Evolutionary conservation across 2,888 invertebrate species (phyloP).

Genomic region (Scelioninae gen. 2): DNA sequence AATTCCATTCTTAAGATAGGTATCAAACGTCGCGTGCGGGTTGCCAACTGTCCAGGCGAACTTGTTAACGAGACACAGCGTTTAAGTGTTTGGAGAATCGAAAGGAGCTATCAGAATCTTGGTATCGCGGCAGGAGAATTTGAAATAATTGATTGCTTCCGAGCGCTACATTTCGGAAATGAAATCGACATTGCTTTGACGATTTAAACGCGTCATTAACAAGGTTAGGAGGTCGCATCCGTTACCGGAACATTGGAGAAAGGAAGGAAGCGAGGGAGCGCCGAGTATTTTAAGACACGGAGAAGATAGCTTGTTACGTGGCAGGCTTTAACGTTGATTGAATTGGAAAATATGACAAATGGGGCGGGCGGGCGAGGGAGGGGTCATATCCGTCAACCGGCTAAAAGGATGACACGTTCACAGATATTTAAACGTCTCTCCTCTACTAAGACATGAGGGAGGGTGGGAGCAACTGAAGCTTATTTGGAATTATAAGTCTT

Average conservation of each 20-base stretch:
- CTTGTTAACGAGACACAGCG: slow-evolving; percentile 37
- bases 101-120: slow-evolving; percentile 49
- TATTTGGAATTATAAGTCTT: no score
- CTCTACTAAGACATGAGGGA: no score
- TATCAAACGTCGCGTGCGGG: slow-evolving; percentile 43
- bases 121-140: slow-evolving; percentile 18
- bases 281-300: slow-evolving; percentile 45
- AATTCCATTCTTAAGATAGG: slow-evolving; percentile 29
- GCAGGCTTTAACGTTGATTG: slow-evolving; percentile 17
- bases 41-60: slow-evolving; percentile 39
- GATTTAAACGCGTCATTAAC: slow-evolving; percentile 48
- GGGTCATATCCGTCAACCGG: no score
- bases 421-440: no score
- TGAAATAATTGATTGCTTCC: slow-evolving; percentile 68
- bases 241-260: slow-evolving; percentile 27
- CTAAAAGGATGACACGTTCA: no score
- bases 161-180: slow-evolving; percentile 64
- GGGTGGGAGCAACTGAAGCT: no score
- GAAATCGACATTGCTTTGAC: slow-evolving; percentile 63
- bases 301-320: slow-evolving; percentile 23
- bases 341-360: slow-evolving; percentile 23
- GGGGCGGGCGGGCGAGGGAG: background rate
- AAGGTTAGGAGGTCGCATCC: slow-evolving; percentile 54
- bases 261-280: slow-evolving; percentile 48
- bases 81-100: slow-evolving; percentile 29